Evolutionary conservation across 53 echinoderm and acorn worm genomes (phyloP).

Genomic region (Glandiceps talaboti): DNA sequence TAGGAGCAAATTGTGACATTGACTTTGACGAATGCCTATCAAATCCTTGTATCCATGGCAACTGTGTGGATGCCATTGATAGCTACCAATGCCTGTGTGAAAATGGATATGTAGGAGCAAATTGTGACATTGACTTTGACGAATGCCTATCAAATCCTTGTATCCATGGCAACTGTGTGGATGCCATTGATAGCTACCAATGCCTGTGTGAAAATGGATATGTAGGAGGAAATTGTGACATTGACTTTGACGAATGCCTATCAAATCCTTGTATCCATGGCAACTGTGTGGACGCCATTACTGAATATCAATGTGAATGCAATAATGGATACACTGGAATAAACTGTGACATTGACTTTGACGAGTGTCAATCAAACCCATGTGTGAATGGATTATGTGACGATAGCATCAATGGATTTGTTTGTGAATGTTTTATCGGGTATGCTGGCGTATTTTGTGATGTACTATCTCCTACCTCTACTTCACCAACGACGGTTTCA

Average conservation of each 20-base stretch:
- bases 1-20: neutral
- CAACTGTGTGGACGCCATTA: neutral
- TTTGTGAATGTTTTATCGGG: too few species aligned
- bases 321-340: neutral
- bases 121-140: neutral
- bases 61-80: neutral
- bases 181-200: slow-evolving; percentile 17
- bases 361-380: slow-evolving; percentile 13
- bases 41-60: neutral
- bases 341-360: neutral
- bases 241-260: neutral
- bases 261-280: neutral
- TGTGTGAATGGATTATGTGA: slow-evolving; percentile 12
- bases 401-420: slow-evolving; percentile 12
- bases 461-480: too few species aligned
- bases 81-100: neutral
- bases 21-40: slow-evolving; percentile 8
- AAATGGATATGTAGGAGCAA: neutral
- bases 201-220: slow-evolving; percentile 4
- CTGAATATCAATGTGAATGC: neutral
- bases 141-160: neutral
- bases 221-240: neutral
- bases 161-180: slow-evolving; percentile 17
- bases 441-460: too few species aligned
- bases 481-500: too few species aligned